Evolutionary conservation across 2,888 invertebrate genomes (phyloP), one percentile per base, ranked within the genome.

Genomic region (Drosophila cracens): DNA sequence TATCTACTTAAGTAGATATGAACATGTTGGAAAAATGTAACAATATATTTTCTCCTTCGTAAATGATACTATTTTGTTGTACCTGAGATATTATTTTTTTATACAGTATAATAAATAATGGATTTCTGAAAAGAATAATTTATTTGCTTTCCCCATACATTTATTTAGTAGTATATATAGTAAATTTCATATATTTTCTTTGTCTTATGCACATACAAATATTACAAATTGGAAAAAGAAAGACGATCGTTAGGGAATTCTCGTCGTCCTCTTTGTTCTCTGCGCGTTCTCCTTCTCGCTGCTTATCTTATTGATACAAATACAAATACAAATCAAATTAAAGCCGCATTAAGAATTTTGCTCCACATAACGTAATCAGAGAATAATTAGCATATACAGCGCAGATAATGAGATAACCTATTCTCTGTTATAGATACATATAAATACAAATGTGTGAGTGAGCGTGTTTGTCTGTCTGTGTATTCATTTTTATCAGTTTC

Each of bases 321-420:
- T 40, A 54, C 46, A 25, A 46, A 46, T 11, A 25, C 5, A 43
- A 13, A 43, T 36, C n/a, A 34, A 2, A 25, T 49, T 11, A 48
- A 53, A 27, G 8, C 16, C 38, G 46, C 31, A 67, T 54, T 48
- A 65, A 7, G n/a, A 48, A 27, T 40, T 46, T 25, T 38, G 48
- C 5, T 31, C 10, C n/a, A 33, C 48, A 49, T 38, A 56, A 16
- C 38, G 11, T 57, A 68, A 68, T 68, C 40, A 34, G 48, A 40
- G 48, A n/a, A 46, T 18, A 67, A 27, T 53, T 49, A 67, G 46
- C 38, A 29, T 29, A 40, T 40, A 56, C 27, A 11, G 16, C 21
- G 7, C 25, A 36, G 69, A 76, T 62, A 62, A 43, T 25, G 13
- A 76, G 70, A 70, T 74, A 70, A 70, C 57, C 48, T 13, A 18